phyloP scores from a whole-genome alignment of 1,140 invertebrate species.

The Musca vetustissima region DNA sequence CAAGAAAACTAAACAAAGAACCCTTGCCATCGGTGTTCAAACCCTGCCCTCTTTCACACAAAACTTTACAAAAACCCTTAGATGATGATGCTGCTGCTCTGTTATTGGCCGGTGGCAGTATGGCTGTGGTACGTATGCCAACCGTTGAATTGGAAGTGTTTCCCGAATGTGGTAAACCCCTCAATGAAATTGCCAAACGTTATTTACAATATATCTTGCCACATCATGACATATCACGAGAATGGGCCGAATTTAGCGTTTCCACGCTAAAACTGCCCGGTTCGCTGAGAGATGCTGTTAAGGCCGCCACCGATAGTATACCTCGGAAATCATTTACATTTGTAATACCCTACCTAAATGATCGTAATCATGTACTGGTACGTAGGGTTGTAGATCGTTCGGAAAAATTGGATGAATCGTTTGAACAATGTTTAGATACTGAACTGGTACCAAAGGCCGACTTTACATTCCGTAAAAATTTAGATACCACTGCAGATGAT shows the following conservation, averaged over 20 bases:
- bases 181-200: constrained; percentile 49
- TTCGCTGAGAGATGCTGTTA: constrained; percentile 28
- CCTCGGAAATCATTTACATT: constrained; percentile 45
- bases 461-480: constrained; percentile 27
- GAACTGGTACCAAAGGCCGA: constrained; percentile 29
- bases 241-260: constrained; percentile 54
- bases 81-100: constrained; percentile 47
- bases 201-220: constrained; percentile 51
- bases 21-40: constrained; percentile 41
- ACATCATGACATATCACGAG: constrained; percentile 47
- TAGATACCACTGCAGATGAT: constrained; percentile 26
- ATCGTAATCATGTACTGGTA: constrained; percentile 49
- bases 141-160: constrained; percentile 47
- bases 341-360: constrained; percentile 50
- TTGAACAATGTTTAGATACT: constrained; percentile 25
- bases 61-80: constrained; percentile 41
- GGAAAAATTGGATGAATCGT: constrained; percentile 42
- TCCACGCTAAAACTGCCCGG: constrained; percentile 40
- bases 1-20: constrained; percentile 37
- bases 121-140: constrained; percentile 51
- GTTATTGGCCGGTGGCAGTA: constrained; percentile 44
- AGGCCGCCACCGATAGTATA: constrained; percentile 29
- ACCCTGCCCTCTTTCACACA: constrained; percentile 49
- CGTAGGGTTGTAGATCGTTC: constrained; percentile 49
- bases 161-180: constrained; percentile 42